Conservation (phyloP, 2,113 vertebrate genomes). For the Calyptomena viridis region DNA sequence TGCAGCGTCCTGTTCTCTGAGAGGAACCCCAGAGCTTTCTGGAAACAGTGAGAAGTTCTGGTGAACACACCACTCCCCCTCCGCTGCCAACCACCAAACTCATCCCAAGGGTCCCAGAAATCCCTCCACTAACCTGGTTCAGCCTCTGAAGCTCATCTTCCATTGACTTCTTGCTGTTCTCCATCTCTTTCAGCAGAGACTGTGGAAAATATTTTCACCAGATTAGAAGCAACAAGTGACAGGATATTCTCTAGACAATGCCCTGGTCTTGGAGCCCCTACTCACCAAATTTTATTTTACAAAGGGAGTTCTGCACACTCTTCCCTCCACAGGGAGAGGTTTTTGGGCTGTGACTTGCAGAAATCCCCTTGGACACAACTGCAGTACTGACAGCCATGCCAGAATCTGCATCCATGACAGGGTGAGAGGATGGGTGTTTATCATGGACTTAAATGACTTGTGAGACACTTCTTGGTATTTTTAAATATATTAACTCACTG, state of each 20-base stretch:
- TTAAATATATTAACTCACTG: background rate
- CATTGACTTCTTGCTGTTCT: constrained; percentile 80
- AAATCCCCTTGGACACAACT: background rate
- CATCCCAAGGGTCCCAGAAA: background rate
- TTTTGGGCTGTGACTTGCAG: background rate
- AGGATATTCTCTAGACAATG: background rate
- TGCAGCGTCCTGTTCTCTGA: constrained; percentile 83
- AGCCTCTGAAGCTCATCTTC: constrained; percentile 86
- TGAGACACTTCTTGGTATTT: background rate
- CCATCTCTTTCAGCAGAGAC: constrained; percentile 83
- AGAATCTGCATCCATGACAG: background rate
- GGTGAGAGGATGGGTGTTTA: background rate
- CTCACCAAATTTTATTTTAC: background rate
- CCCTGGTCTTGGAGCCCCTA: background rate
- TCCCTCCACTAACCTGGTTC: constrained; percentile 76
- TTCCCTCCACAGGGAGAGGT: background rate
- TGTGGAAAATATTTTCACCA: constrained; percentile 7
- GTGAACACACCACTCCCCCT: background rate
- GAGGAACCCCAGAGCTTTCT: constrained; percentile 81
- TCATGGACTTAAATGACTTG: background rate
- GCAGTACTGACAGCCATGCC: background rate
- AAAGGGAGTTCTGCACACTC: background rate
- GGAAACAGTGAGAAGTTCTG: background rate
- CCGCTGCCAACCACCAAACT: background rate
- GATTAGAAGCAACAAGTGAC: background rate